phyloP scores from a whole-genome alignment of 2,888 invertebrate genomes.

The Orchesella flavescens region DNA sequence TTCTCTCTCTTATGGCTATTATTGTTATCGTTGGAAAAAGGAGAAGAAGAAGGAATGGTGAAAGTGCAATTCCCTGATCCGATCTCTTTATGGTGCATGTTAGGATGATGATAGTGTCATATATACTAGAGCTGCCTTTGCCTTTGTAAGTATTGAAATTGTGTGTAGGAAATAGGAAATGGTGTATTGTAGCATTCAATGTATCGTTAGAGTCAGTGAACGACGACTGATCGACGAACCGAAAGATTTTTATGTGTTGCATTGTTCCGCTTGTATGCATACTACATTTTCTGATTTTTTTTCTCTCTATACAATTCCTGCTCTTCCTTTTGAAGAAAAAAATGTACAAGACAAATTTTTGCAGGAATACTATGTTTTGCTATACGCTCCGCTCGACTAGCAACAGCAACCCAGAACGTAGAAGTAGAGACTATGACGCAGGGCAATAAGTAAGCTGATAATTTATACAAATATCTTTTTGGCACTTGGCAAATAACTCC shows the following conservation, averaged over 20 bases:
- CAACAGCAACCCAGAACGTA: neutral
- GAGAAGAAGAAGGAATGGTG: constrained; percentile 32
- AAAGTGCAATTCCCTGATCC: constrained; percentile 55
- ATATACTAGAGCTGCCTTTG: neutral
- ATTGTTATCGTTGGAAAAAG: neutral
- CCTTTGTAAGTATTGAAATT: neutral
- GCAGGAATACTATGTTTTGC: neutral
- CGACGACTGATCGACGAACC: constrained; percentile 47
- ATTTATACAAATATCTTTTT: neutral
- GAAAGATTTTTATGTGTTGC: constrained; percentile 38
- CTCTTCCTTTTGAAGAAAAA: neutral
- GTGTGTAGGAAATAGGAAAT: constrained; percentile 34
- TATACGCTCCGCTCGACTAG: neutral
- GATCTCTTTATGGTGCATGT: constrained; percentile 30
- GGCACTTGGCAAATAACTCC: neutral
- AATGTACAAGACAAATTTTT: neutral
- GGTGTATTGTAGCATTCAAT: constrained; percentile 24
- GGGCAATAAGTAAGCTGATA: constrained; percentile 12
- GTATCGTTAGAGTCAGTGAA: constrained; percentile 42
- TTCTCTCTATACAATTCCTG: neutral
- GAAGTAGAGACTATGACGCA: constrained; percentile 13
- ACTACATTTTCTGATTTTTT: neutral
- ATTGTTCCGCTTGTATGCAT: constrained; percentile 34
- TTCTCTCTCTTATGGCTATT: neutral
- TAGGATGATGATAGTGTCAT: constrained; percentile 17